phyloP scores from a whole-genome alignment of 2,888 invertebrate species.

The Pristionchus japonicus region DNA sequence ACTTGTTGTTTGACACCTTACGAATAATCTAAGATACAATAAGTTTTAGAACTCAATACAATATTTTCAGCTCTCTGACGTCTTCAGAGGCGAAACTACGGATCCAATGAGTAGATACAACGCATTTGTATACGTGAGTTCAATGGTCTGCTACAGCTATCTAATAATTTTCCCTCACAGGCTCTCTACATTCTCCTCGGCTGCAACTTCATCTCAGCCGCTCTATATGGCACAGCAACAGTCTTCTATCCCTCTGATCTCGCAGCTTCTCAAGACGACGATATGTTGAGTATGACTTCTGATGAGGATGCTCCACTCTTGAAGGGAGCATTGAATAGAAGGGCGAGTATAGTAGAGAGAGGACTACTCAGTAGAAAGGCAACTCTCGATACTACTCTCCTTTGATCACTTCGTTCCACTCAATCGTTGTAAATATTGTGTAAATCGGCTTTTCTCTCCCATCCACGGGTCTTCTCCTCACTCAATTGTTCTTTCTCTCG shows the following conservation, averaged over 20 bases:
- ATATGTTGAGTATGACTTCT: not conserved
- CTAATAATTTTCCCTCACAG: not conserved
- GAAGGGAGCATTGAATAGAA: not conserved
- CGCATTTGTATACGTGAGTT: constrained; percentile 13
- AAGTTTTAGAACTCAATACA: too few relatives aligned
- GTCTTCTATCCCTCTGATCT: constrained; percentile 18
- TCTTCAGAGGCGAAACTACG: not conserved
- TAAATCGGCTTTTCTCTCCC: not conserved
- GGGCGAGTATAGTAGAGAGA: constrained; percentile 31
- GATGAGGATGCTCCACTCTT: constrained; percentile 21
- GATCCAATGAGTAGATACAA: constrained; percentile 13
- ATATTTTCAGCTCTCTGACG: constrained; percentile 5
- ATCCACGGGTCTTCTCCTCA: not conserved
- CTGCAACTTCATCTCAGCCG: constrained; percentile 22
- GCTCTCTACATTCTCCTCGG: constrained; percentile 41
- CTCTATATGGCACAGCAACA: constrained; percentile 22
- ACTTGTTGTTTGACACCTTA: not conserved
- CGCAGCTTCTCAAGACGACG: not conserved
- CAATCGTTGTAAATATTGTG: not conserved
- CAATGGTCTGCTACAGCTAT: not conserved
- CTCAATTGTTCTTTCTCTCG: not conserved
- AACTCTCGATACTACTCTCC: constrained; percentile 28
- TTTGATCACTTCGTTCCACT: not conserved
- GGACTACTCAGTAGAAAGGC: constrained; percentile 31
- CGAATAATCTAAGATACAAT: too few relatives aligned